Evolutionary conservation across 1,140 invertebrate genomes (phyloP), one percentile per base, ranked within the genome.

Genomic region (Calephelis nemesis): DNA sequence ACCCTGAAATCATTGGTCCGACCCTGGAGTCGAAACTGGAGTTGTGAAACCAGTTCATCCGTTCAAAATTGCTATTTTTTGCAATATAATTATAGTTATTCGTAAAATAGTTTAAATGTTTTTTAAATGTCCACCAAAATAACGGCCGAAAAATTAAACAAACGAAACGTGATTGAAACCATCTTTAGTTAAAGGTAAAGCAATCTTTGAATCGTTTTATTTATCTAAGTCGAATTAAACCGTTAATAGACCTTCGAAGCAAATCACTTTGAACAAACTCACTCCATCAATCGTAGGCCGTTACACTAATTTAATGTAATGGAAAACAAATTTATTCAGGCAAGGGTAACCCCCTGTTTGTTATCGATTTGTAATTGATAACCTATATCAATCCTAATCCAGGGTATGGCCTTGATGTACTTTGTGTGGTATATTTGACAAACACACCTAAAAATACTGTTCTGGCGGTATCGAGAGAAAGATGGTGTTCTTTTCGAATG

Each of bases 281-380:
- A 54, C 70, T 72, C 73, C 73, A 76, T 79, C 73, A 79, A 76
- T 78, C 73, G 69, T 72, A 63, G 60, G 48, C 72, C 72, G 74
- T 58, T 70, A 71, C 71, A 78, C 69, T 75, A 73, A 78, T 78
- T 75, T 74, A 70, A 67, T 73, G 73, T 73, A 76, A 77, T 74
- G 68, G 67, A 69, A 73, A 70, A 74, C 73, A 77, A 77, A 79
- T 52, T 66, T 78, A 76, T 74, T 74, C 64, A 72, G 70, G 69
- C 47, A 71, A 54, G 65, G 69, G 47, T 67, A 63, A 54, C 15
- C 58, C 50, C 12, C 10, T 63, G 62, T 63, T 63, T 63, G 64
- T 40, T 65, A 54, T 66, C 64, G 64, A 66, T 66, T 19, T 63
- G 62, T 66, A 66, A 66, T 66, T 66, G 64, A 66, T 66, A 66